Base-by-base conservation (phyloP, 2,888 invertebrate genomes). In the Aspidiotus destructor region DNA sequence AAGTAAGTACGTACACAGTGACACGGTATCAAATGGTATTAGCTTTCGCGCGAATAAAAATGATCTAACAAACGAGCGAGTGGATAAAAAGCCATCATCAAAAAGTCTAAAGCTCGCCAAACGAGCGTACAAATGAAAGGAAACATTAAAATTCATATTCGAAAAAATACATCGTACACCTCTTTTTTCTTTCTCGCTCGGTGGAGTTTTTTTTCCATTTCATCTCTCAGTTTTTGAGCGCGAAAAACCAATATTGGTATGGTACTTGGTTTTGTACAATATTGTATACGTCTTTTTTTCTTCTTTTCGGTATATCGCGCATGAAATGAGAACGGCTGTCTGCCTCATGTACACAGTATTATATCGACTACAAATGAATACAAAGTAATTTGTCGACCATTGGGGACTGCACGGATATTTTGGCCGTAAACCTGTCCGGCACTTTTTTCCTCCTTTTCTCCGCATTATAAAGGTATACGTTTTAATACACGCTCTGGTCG, bases 81-180 rank as follows among this genome's bases (percentile, higher is more conserved):
- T 28, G 28, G 28, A 28, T 11, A 48, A 48, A 48, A 48, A 48
- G 48, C 48, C 48, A 48, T 48, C 48, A 48, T 28, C 28, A 28
- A 28, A 28, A 28, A 28, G 28, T 28, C 28, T 28, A 48, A 48
- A 13, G 48, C 48, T 48, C 11, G n/a, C 48, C n/a, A 48, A 48
- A 48, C 48, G 48, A 48, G 48, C 48, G n/a, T 48, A 48, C 48
- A 48, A 48, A 48, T n/a, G 48, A 48, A 48, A 48, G 48, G 48
- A 48, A 48, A 48, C 11, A n/a, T 48, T 48, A 48, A 48, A 48
- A 48, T 48, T 48, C 48, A 48, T 48, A 48, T 48, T 28, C 28
- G 28, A 3, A 28, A 28, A 28, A 28, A 28, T 28, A 28, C 28
- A 28, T 28, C 28, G 28, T 28, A 28, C 28, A 28, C 28, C 28